Conservation (phyloP, 2,113 vertebrate species). For the Empidonax traillii region DNA sequence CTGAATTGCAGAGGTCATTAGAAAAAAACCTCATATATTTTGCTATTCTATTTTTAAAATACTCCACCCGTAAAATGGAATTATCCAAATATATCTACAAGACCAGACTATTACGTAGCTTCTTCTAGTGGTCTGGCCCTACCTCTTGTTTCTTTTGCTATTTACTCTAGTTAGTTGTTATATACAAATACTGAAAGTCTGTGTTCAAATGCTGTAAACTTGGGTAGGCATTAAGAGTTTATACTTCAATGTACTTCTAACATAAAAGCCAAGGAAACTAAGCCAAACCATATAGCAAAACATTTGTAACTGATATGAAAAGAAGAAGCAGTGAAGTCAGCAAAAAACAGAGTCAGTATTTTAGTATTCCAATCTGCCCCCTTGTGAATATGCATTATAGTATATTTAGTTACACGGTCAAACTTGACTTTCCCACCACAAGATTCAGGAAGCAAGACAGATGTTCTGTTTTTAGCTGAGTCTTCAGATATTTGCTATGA, state of each 20-base stretch:
- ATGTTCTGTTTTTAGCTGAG: slow-evolving; percentile 16
- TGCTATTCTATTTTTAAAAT: background rate
- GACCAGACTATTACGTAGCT: background rate
- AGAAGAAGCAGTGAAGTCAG: background rate
- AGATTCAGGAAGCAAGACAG: slow-evolving; percentile 20
- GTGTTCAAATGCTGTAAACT: background rate
- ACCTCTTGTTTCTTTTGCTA: background rate
- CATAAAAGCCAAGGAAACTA: background rate
- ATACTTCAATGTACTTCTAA: background rate
- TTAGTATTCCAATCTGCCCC: background rate
- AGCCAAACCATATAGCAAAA: background rate
- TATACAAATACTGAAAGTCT: background rate
- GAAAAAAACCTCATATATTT: background rate
- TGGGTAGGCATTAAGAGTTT: background rate
- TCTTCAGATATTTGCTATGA: background rate
- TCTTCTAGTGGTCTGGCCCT: slow-evolving; percentile 12
- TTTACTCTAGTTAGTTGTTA: background rate
- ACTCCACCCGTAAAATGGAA: background rate
- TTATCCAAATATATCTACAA: background rate
- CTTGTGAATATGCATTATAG: background rate
- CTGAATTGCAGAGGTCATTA: background rate
- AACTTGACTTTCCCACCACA: slow-evolving; percentile 1
- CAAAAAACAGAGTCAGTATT: background rate
- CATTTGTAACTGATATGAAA: background rate
- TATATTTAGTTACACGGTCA: slow-evolving; percentile 20